Base-by-base conservation (phyloP, 37 sponge, comb jelly and placozoan species). In the Axinella damicornis region DNA sequence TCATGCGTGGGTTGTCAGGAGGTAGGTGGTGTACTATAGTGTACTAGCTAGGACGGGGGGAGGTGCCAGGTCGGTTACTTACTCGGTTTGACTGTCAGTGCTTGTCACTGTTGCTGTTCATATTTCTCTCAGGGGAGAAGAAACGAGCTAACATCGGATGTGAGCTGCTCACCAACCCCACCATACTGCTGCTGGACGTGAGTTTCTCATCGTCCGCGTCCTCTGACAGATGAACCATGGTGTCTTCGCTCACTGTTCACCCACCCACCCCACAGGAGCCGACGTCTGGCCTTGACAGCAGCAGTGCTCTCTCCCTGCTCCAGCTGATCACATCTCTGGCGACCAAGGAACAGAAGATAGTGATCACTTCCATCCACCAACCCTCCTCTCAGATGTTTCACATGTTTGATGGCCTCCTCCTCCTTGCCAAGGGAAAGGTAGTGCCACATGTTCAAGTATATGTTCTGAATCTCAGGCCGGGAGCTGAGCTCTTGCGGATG, bases 221-320 rank as follows among this genome's bases (percentile, higher is more conserved):
- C 46, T 46, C 46, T 46, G 6, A 4, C 46, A 12, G 6, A 46
- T 9, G 6, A 12, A 12, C 46, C 46, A 46, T 9, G 9, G 6
- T 12, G 6, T 9, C 46, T 9, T 11, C 53, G 6, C 71, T 36
- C n/a, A n/a, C n/a, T n/a, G n/a, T n/a, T n/a, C n/a, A n/a, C n/a
- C n/a, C n/a, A n/a, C n/a, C n/a, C n/a, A n/a, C n/a, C 32, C 58
- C 57, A 21, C 65, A 86, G 87, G 96, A 95, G 80, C 96, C 96
- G 24, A 95, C 96, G 17, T 95, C 96, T 53, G 96, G 96, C 6
- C 81, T 95, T 67, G 96, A 95, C 87, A 88, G 89, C 54, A 93
- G 84, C 78, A 58, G 69, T 57, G 96, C 96, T n/a, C 71, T 78
- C 37, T 62, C 64, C 35, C 84, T 95, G 73, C 55, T 95, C 64